Percentiles rank a stretch among this genome's conserved stretches.
These are phyloP conservation scores for Diploscapter pachys DNA, from an alignment of 1,140 invertebrate species.

Conservation along the genomic window DNA sequence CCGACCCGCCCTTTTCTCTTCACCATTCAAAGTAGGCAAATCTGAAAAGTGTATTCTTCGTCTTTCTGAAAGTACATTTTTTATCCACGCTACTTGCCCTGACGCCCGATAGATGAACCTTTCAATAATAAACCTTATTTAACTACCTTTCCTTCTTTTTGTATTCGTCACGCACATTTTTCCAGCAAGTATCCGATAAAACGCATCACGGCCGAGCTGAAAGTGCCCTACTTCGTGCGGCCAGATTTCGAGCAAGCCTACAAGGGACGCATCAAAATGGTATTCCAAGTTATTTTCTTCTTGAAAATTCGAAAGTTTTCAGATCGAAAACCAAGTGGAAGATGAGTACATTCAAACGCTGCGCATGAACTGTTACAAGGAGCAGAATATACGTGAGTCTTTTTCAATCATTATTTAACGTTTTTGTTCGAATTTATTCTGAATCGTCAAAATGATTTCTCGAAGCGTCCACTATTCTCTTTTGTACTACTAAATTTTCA, in stretches of 20 bases:
- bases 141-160: too few relatives aligned
- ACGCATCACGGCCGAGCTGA: conserved; percentile 73
- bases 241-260: conserved; percentile 90
- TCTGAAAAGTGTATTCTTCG: too few relatives aligned
- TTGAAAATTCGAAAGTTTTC: conserved; percentile 28
- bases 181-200: conserved; percentile 77
- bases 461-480: too few relatives aligned
- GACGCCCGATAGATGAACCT: too few relatives aligned
- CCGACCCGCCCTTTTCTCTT: conserved; percentile 51
- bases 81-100: too few relatives aligned
- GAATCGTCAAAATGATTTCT: too few relatives aligned
- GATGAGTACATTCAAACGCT: conserved; percentile 86
- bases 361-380: conserved; percentile 82
- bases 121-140: too few relatives aligned
- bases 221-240: conserved; percentile 90
- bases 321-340: conserved; percentile 87
- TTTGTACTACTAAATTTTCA: too few relatives aligned
- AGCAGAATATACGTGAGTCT: conserved; percentile 62
- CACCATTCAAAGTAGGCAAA: conserved; percentile 39
- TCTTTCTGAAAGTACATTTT: too few relatives aligned
- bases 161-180: conserved; percentile 9
- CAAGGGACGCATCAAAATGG: conserved; percentile 73
- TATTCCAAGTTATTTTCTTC: not conserved
- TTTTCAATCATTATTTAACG: conserved; percentile 38
- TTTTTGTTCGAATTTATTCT: too few relatives aligned